Percentiles rank a stretch among this genome's conserved stretches.
phyloP scores from a whole-genome alignment of 2,888 invertebrate genomes.

The Himalopsyche kuldschensis region DNA sequence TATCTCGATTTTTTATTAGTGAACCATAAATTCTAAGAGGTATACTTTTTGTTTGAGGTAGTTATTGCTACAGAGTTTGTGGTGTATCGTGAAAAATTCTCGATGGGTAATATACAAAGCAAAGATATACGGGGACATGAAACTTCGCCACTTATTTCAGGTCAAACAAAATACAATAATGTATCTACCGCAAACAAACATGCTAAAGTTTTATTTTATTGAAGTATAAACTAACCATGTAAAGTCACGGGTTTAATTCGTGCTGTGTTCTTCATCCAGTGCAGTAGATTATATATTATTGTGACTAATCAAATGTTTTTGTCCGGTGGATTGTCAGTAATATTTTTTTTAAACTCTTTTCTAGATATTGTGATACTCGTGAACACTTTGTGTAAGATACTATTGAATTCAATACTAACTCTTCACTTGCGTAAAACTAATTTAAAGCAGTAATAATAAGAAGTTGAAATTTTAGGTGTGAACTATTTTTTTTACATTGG shows the following conservation, averaged over 20 bases:
- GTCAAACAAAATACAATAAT: constrained; percentile 8
- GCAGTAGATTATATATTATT: background rate
- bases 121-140: constrained; percentile 1
- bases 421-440: too few relatives aligned
- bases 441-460: too few relatives aligned
- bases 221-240: background rate
- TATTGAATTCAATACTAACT: too few relatives aligned
- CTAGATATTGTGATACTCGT: too few relatives aligned
- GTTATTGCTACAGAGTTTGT: background rate
- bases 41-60: background rate
- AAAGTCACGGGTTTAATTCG: background rate
- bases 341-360: too few relatives aligned
- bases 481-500: too few relatives aligned
- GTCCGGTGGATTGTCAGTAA: too few relatives aligned
- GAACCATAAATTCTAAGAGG: background rate
- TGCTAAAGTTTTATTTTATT: background rate
- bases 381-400: too few relatives aligned
- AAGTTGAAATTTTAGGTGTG: too few relatives aligned
- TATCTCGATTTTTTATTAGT: too few relatives aligned
- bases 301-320: too few relatives aligned
- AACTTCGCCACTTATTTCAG: constrained; percentile 7
- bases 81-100: background rate
- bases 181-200: constrained; percentile 2
- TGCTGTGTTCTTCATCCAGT: background rate
- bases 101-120: background rate